These are phyloP conservation scores for Calosoma granatense DNA, from an alignment of 1,140 invertebrate species.

Conservation along the genomic window DNA sequence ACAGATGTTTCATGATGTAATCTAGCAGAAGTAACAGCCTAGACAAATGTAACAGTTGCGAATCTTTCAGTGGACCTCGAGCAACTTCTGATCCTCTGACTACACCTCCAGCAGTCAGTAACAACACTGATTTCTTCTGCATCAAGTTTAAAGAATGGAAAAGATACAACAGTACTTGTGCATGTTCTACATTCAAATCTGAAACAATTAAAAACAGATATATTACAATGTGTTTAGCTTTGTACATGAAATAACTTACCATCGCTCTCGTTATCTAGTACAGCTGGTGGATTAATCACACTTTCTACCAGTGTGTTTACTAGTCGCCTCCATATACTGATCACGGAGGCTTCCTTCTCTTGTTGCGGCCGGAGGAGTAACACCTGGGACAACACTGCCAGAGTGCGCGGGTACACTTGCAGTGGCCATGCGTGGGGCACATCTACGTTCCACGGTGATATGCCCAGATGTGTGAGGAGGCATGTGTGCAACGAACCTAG, in stretches of 20 bases:
- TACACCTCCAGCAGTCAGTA: slow-evolving; percentile 61
- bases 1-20: slow-evolving; percentile 90
- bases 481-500: slow-evolving; percentile 60
- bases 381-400: slow-evolving; percentile 64
- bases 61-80: slow-evolving; percentile 47
- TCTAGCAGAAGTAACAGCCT: slow-evolving; percentile 83
- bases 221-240: background rate
- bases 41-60: slow-evolving; percentile 70
- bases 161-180: slow-evolving; percentile 83
- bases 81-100: slow-evolving; percentile 56
- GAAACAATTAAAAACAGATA: slow-evolving; percentile 29
- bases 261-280: slow-evolving; percentile 54
- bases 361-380: slow-evolving; percentile 68
- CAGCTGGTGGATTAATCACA: slow-evolving; percentile 48
- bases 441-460: slow-evolving; percentile 59
- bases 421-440: slow-evolving; percentile 60
- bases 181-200: slow-evolving; percentile 94
- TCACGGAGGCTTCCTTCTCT: slow-evolving; percentile 78
- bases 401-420: slow-evolving; percentile 74
- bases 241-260: slow-evolving; percentile 34
- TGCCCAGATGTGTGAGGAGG: slow-evolving; percentile 62
- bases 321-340: slow-evolving; percentile 83
- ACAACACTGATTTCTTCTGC: slow-evolving; percentile 91
- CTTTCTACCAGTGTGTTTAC: slow-evolving; percentile 78
- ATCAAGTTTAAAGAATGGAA: slow-evolving; percentile 91